Conservation (phyloP, 2,797 vertebrate species). For the Sebastes oblongus region DNA sequence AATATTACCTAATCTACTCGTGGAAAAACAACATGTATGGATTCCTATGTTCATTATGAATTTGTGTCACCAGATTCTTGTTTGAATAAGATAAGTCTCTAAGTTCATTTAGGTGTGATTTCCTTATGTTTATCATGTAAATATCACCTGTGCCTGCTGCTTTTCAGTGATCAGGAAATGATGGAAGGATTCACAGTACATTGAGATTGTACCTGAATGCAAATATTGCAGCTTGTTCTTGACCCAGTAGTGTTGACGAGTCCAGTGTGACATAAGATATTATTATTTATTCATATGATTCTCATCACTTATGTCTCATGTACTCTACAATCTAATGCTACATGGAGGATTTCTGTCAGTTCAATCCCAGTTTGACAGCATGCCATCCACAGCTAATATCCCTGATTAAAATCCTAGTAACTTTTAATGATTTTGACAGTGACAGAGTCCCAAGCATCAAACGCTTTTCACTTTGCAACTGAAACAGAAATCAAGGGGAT, state of each 20-base stretch:
- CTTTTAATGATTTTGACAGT: slow-evolving; percentile 4
- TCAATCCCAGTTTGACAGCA: background rate
- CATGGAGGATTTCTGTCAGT: slow-evolving; percentile 8
- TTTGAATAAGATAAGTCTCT: background rate
- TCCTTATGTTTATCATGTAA: background rate
- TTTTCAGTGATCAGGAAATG: background rate
- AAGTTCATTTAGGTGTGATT: background rate
- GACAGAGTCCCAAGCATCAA: background rate
- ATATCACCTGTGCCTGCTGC: background rate
- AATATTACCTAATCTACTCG: slow-evolving; percentile 52
- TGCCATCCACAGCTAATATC: background rate
- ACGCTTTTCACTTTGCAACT: background rate
- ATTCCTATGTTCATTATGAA: slow-evolving; percentile 21
- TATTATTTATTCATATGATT: slow-evolving; percentile 28
- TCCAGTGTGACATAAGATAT: background rate
- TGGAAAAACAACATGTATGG: slow-evolving; percentile 36
- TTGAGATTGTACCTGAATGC: background rate
- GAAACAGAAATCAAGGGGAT: background rate
- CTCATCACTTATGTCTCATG: slow-evolving; percentile 1
- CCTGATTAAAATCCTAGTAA: background rate
- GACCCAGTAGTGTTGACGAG: background rate
- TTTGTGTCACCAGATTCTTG: background rate
- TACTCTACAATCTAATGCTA: background rate
- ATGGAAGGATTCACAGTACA: background rate
- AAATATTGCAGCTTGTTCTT: background rate